Evolutionary conservation across 2,113 vertebrate species (phyloP).

Genomic region (Steatornis caripensis): DNA sequence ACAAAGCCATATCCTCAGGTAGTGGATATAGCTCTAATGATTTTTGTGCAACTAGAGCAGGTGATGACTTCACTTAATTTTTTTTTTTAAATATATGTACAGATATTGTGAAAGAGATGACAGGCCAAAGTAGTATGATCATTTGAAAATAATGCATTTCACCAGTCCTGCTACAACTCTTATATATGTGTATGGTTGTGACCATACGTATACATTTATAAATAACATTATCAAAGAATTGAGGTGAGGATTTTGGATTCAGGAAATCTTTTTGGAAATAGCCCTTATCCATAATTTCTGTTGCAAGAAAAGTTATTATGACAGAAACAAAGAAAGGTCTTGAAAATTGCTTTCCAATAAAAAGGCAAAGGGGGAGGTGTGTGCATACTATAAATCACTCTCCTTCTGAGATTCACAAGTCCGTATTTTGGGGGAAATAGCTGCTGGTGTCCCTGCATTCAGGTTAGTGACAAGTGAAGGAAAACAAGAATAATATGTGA

Average conservation of each 20-base stretch:
- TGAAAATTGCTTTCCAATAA: slow-evolving; percentile 54
- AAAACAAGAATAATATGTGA: slow-evolving; percentile 21
- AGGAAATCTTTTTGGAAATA: slow-evolving; percentile 2
- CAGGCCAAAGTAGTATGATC: neutral
- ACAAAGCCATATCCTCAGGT: neutral
- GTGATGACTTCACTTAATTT: fast-evolving
- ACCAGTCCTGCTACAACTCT: neutral
- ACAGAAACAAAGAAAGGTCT: slow-evolving; percentile 42
- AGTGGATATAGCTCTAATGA: neutral
- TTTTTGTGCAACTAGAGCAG: neutral
- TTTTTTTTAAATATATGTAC: neutral
- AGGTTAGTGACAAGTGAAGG: slow-evolving; percentile 50
- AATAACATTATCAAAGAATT: slow-evolving; percentile 20
- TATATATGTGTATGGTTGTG: neutral
- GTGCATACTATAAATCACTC: slow-evolving; percentile 10
- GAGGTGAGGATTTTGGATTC: slow-evolving; percentile 7
- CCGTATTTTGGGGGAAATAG: slow-evolving; percentile 30
- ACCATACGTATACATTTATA: neutral
- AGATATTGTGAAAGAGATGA: neutral
- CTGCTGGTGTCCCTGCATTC: slow-evolving; percentile 38
- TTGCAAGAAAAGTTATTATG: slow-evolving; percentile 33
- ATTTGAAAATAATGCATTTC: neutral
- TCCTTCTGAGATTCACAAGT: slow-evolving; percentile 14
- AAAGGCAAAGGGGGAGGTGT: slow-evolving; percentile 25
- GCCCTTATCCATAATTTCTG: neutral